phyloP scores from a whole-genome alignment of 2,888 invertebrate genomes.

The Spialia ferax region DNA sequence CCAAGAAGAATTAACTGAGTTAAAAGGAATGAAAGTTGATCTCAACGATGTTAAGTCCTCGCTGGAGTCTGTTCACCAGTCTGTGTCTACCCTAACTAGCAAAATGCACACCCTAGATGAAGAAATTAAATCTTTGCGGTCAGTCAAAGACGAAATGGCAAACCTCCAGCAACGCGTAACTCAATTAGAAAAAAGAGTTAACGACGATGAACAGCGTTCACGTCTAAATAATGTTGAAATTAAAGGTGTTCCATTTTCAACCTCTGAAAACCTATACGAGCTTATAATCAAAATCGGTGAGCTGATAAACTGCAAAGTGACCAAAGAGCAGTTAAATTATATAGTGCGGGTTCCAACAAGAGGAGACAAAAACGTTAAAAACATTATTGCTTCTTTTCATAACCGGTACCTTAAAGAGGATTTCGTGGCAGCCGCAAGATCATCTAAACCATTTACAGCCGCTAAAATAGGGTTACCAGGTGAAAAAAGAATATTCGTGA shows the following conservation, averaged over 20 bases:
- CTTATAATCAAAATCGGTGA: not conserved
- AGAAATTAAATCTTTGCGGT: not conserved
- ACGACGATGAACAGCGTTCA: not conserved
- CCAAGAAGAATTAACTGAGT: not conserved
- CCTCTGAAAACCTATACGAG: not conserved
- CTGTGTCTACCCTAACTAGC: not conserved
- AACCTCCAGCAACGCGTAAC: not conserved
- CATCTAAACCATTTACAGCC: not conserved
- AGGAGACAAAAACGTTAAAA: not conserved
- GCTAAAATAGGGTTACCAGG: not conserved
- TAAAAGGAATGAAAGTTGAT: not conserved
- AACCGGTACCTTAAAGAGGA: not conserved
- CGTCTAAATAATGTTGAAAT: not conserved
- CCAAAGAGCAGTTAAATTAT: not conserved
- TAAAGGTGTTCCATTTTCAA: not conserved
- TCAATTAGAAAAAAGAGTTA: not conserved
- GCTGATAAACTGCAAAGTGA: not conserved
- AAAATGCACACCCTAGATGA: not conserved
- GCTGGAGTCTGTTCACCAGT: not conserved
- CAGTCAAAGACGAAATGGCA: not conserved
- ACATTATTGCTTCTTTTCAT: not conserved
- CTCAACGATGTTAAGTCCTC: not conserved
- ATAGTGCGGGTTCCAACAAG: not conserved
- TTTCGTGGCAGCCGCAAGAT: not conserved
- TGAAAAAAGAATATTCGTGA: not conserved